Evolutionary conservation across 2,888 invertebrate genomes (phyloP).

Genomic region (Tribolium freemani): DNA sequence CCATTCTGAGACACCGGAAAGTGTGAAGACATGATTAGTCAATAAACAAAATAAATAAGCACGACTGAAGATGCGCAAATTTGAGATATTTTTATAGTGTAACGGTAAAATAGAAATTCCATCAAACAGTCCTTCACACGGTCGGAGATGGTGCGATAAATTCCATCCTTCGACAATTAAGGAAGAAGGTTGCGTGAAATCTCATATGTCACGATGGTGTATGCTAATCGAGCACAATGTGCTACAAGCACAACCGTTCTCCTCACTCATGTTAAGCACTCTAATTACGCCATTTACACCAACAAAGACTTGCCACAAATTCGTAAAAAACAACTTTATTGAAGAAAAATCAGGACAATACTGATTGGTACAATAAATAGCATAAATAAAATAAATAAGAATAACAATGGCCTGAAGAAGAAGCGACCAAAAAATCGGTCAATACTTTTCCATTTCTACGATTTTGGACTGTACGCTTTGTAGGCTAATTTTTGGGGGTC

Average conservation of each 20-base stretch:
- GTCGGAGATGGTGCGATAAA: constrained; percentile 4
- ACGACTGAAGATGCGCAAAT: background rate
- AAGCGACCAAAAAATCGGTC: constrained; percentile 57
- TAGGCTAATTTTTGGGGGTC: constrained; percentile 80
- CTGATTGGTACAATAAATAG: constrained; percentile 38
- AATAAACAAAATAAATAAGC: background rate
- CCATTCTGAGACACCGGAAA: background rate
- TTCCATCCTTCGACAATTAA: constrained; percentile 13
- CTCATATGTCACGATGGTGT: constrained; percentile 8
- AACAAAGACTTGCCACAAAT: background rate
- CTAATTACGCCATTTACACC: constrained; percentile 13
- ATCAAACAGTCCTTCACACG: background rate
- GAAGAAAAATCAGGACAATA: constrained; percentile 27
- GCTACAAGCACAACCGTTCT: constrained; percentile 10
- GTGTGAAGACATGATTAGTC: background rate
- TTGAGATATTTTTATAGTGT: constrained; percentile 2
- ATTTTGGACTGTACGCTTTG: constrained; percentile 73
- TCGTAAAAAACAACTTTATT: constrained; percentile 30
- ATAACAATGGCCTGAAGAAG: constrained; percentile 38
- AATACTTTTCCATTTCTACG: constrained; percentile 55
- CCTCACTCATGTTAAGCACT: constrained; percentile 5
- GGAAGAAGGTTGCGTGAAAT: constrained; percentile 26
- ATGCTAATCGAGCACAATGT: constrained; percentile 33
- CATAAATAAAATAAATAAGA: constrained; percentile 33
- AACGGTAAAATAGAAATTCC: constrained; percentile 37